Base-by-base conservation (phyloP, 2,797 vertebrate species). In the Simalia tracyae region DNA sequence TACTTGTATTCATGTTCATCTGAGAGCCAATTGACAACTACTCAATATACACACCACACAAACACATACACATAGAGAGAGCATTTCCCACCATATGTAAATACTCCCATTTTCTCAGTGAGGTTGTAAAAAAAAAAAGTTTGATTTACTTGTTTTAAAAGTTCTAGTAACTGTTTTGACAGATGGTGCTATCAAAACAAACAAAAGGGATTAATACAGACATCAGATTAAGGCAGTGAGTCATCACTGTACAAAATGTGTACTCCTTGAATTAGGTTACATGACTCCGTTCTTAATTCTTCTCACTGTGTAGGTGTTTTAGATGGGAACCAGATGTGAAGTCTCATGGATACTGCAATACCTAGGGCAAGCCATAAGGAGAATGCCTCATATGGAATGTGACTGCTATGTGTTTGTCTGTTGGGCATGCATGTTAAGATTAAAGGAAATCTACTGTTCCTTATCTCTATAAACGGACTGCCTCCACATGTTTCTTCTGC, bases 241-340 rank as follows among this genome's bases (percentile, higher is more conserved):
- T 90, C 85, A 90, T 50, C 42, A 50, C 60, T 81, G 26, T 46
- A 88, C 60, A 46, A 72, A 92, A 90, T 90, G 17, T 84, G 31
- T n/a, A 54, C 46, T 87, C 66, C 19, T 56, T 59, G 59, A 60
- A 92, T 81, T 54, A 92, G 89, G 59, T 64, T 87, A 87, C 59
- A 87, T 90, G 89, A 90, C 89, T 92, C 85, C 50, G 42, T 90
- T 92, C 89, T 90, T 87, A 81, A 92, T 59, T 90, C 89, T 36
- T 88, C 68, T 59, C 68, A 46, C 50, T 90, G 26, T 84, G 92
- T 92, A 92, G 89, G 92, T 61, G 68, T 92, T 84, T 87, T 42
- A 90, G 26, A 90, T 84, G 85, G 90, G 85, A 92, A 92, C 86
- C 89, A 92, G 89, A 90, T 92, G 89, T 90, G 50, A 89, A 5